phyloP scores from a whole-genome alignment of 2,797 vertebrate species.

The Melanogrammus aeglefinus region DNA sequence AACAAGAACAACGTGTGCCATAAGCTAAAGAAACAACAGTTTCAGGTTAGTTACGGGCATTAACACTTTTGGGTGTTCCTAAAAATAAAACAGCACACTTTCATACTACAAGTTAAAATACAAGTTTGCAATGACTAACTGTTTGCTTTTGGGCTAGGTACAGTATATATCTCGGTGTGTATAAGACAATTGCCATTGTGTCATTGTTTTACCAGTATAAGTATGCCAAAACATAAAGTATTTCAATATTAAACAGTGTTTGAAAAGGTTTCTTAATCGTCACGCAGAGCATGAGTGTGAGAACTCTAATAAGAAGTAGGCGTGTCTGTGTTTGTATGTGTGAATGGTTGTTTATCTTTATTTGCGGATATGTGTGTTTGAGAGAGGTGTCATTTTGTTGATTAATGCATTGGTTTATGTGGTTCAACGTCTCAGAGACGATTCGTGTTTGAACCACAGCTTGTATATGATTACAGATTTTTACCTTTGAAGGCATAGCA shows the following conservation, averaged over 20 bases:
- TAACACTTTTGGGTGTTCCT: background rate
- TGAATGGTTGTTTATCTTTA: background rate
- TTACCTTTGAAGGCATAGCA: background rate
- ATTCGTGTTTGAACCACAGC: background rate
- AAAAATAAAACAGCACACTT: background rate
- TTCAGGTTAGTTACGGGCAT: background rate
- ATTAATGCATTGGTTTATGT: background rate
- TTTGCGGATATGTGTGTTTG: conserved; percentile 10
- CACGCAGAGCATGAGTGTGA: background rate
- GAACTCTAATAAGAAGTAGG: background rate
- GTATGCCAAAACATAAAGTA: background rate
- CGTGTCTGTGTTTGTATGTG: conserved; percentile 8
- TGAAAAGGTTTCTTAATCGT: background rate
- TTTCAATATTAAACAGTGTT: background rate
- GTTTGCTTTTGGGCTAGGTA: background rate
- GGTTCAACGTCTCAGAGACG: background rate
- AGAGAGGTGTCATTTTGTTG: background rate
- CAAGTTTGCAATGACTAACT: background rate
- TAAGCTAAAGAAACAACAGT: background rate
- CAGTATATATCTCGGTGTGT: background rate
- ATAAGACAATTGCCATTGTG: background rate
- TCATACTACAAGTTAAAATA: background rate
- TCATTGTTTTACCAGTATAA: background rate
- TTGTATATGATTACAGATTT: too few relatives aligned
- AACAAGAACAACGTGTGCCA: background rate